Percentiles rank a stretch among this genome's conserved stretches.
Conservation (phyloP, 2,888 invertebrate species). For the Marasmarcha lunaedactyla region DNA sequence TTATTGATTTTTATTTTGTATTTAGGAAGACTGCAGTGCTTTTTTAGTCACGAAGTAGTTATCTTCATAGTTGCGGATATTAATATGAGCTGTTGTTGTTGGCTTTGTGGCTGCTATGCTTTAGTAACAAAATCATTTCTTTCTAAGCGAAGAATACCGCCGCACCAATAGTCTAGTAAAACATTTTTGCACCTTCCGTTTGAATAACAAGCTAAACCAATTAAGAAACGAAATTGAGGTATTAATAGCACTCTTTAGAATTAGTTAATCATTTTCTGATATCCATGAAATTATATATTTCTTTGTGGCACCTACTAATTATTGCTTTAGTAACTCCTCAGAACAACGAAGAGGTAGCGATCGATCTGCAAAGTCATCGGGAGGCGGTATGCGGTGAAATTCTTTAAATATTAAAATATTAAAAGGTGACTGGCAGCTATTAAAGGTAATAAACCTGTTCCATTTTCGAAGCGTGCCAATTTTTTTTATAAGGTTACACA, state of each 20-base stretch:
- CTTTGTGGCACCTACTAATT: constrained; percentile 41
- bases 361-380: constrained; percentile 19
- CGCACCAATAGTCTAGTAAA: too few relatives aligned
- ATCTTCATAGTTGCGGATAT: too few relatives aligned
- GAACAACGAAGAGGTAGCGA: constrained; percentile 19
- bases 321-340: constrained; percentile 34
- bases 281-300: constrained; percentile 52
- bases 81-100: too few relatives aligned
- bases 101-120: too few relatives aligned
- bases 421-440: neutral
- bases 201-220: too few relatives aligned
- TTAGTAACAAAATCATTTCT: too few relatives aligned
- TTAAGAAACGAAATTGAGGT: too few relatives aligned
- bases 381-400: neutral
- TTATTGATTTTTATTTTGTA: too few relatives aligned
- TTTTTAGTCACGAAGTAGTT: too few relatives aligned
- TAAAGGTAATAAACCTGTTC: neutral
- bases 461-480: neutral
- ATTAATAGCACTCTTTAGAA: neutral
- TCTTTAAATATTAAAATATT: neutral
- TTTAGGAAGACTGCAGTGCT: too few relatives aligned
- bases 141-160: too few relatives aligned
- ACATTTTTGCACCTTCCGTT: too few relatives aligned
- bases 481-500: neutral
- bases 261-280: constrained; percentile 41